phyloP scores from a whole-genome alignment of 2,888 invertebrate genomes.

The Cheilosia urbana region DNA sequence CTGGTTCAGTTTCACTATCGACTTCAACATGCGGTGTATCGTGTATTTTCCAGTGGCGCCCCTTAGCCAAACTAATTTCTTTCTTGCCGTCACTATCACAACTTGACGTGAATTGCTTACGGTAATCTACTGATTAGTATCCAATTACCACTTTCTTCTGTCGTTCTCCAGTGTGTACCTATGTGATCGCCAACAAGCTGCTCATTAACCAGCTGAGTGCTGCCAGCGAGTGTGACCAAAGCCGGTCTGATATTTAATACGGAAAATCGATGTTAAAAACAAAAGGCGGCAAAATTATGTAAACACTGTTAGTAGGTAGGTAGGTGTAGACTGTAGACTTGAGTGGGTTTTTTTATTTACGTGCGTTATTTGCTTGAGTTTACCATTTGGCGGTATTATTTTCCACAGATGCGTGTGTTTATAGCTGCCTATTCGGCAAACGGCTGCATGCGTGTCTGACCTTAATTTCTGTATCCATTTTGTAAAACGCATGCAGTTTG shows the following conservation, averaged over 20 bases:
- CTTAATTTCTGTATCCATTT: conserved; percentile 25
- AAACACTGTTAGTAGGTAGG: conserved; percentile 8
- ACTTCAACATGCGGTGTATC: conserved; percentile 14
- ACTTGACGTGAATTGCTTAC: conserved; percentile 68
- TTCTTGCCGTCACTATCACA: conserved; percentile 19
- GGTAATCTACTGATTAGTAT: conserved; percentile 70
- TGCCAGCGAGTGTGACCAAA: conserved; percentile 24
- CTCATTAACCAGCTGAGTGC: conserved; percentile 51
- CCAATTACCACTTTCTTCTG: conserved; percentile 73
- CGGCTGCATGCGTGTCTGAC: conserved; percentile 22
- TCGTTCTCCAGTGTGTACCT: background rate
- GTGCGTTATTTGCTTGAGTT: conserved; percentile 12
- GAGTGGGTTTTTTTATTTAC: background rate
- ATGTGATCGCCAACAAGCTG: conserved; percentile 44
- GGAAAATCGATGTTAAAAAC: conserved; percentile 7
- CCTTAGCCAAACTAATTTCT: conserved; percentile 24
- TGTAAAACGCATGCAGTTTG: conserved; percentile 26
- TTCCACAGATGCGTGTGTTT: too few relatives aligned
- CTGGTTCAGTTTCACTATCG: conserved; percentile 64
- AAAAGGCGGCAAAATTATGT: conserved; percentile 47
- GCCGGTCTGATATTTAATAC: conserved; percentile 29
- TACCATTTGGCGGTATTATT: conserved; percentile 12
- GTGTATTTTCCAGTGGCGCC: conserved; percentile 34
- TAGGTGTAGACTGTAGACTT: background rate
- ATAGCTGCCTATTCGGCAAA: background rate